phyloP scores from a whole-genome alignment of 2,797 vertebrate species.

The Salmo trutta region DNA sequence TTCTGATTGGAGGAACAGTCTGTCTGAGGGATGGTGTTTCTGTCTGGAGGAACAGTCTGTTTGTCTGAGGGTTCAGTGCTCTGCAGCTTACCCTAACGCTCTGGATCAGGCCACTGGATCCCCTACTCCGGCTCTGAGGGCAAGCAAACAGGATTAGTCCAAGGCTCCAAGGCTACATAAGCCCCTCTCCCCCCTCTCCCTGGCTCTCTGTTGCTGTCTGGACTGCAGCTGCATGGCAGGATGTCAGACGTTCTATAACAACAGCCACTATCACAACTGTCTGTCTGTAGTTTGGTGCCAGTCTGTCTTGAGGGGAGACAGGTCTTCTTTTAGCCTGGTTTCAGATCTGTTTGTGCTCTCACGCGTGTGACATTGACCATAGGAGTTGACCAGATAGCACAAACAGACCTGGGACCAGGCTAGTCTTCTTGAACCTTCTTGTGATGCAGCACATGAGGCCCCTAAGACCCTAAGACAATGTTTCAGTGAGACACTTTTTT shows the following conservation, averaged over 20 bases:
- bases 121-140: conserved; percentile 23
- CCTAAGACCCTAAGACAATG: not conserved
- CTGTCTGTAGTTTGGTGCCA: conserved; percentile 9
- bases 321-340: too few species aligned
- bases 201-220: not conserved
- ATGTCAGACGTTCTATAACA: too few species aligned
- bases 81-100: too few species aligned
- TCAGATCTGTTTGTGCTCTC: too few species aligned
- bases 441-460: conserved; percentile 29
- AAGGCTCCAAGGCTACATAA: not conserved
- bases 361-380: too few species aligned
- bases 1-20: too few species aligned
- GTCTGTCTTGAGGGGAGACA: too few species aligned
- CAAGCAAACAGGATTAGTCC: conserved; percentile 39
- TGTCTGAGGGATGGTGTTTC: too few species aligned
- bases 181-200: not conserved
- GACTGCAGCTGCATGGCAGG: conserved; percentile 33
- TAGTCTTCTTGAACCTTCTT: conserved; percentile 15
- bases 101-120: conserved; percentile 12
- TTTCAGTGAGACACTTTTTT: conserved; percentile 26
- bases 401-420: too few species aligned
- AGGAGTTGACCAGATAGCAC: too few species aligned
- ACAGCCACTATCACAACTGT: conserved; percentile 17
- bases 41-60: too few species aligned
- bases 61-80: too few species aligned